Percentiles rank a stretch among this genome's conserved stretches.
Evolutionary conservation across 1,140 invertebrate genomes (phyloP).

Genomic region (Lepeophtheirus salmonis): DNA sequence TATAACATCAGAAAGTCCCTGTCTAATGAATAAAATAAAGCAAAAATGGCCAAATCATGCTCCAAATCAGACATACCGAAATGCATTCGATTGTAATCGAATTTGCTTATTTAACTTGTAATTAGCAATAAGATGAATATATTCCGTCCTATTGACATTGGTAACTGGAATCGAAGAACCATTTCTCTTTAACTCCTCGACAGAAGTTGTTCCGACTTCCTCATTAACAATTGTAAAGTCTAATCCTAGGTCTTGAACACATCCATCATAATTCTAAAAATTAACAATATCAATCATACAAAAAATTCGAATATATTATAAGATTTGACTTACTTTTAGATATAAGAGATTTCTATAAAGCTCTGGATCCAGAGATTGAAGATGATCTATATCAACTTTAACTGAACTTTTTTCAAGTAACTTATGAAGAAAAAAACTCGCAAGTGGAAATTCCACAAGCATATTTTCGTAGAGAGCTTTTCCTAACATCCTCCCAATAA

Average conservation of each 20-base stretch:
- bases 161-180: constrained; percentile 76
- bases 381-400: constrained; percentile 69
- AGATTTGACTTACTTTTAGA: constrained; percentile 44
- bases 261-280: constrained; percentile 29
- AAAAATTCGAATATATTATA: not conserved
- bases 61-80: constrained; percentile 38
- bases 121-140: constrained; percentile 87
- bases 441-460: constrained; percentile 76
- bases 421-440: constrained; percentile 77
- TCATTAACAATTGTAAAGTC: constrained; percentile 81
- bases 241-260: constrained; percentile 39
- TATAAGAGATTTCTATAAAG: constrained; percentile 75
- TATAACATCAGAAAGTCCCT: constrained; percentile 64
- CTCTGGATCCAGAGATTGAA: constrained; percentile 76
- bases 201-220: constrained; percentile 69
- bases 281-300: not conserved
- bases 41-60: not conserved
- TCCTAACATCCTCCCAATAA: constrained; percentile 81
- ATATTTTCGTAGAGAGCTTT: constrained; percentile 92
- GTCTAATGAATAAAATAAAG: constrained; percentile 26
- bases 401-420: constrained; percentile 53
- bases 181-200: constrained; percentile 71
- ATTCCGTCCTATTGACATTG: constrained; percentile 77
- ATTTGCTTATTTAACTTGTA: constrained; percentile 89
- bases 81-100: constrained; percentile 58